Base-by-base conservation (phyloP, 2,888 invertebrate species). In the Ornithoptera priamus region DNA sequence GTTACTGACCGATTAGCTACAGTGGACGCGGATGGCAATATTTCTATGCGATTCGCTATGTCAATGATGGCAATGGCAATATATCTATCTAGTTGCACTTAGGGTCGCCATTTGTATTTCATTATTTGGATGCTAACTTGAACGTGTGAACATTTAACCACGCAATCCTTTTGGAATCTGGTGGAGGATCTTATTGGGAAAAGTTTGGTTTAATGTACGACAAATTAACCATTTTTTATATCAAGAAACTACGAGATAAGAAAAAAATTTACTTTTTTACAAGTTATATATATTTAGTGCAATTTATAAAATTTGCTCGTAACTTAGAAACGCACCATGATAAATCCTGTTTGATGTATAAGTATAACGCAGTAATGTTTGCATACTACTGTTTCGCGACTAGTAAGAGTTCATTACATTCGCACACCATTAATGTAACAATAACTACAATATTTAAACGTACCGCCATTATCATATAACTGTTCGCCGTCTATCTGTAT, bases 1-100 rank as follows among this genome's bases (percentile, higher is more conserved):
- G 88, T 89, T 88, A 87, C 78, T 76, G 76, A 78, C 80, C 81
- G 81, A 84, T 82, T 80, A 82, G 80, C 80, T 77, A 80, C 78
- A 76, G 76, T 73, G 72, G 72, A 75, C 73, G 73, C 74, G 73
- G 75, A 73, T 70, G 60, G 75, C 75, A 74, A 79, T 76, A 78
- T 76, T 73, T 76, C 78, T 75, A 77, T 75, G 76, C 74, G 65
- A 73, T 72, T 71, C 70, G 70, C 73, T 75, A 74, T 79, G 79
- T 80, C 79, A 80, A 77, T 78, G 70, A 68, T 72, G 73, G 74
- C 74, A 75, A 74, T 75, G 75, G 74, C 72, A 75, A 79, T 81
- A 81, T 81, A 81, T 82, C 80, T 82, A 82, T 81, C 78, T 77
- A 76, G 75, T 79, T 79, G 81, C 83, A 82, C 62, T 66, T 53